These are phyloP conservation scores for Laspeyria flexula DNA, from an alignment of 2,888 invertebrate species.

Conservation along the genomic window DNA sequence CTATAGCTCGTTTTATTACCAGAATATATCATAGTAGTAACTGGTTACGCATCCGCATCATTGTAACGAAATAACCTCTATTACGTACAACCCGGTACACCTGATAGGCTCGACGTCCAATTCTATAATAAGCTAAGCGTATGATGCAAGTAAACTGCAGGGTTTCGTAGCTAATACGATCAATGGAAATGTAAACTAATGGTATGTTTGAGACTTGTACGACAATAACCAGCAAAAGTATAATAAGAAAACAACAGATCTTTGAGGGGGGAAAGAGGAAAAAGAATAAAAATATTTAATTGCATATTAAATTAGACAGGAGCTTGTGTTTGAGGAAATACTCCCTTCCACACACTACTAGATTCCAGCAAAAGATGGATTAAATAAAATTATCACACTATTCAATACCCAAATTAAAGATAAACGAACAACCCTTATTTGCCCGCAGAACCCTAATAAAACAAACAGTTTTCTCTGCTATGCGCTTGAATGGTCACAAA, in stretches of 20 bases:
- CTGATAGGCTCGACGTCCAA: slow-evolving; percentile 18
- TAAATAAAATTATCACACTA: too few relatives aligned
- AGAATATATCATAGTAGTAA: neutral
- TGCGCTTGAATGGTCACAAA: slow-evolving; percentile 45
- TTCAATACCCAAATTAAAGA: neutral
- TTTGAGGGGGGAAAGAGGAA: too few relatives aligned
- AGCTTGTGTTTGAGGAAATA: too few relatives aligned
- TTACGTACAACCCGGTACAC: slow-evolving; percentile 19
- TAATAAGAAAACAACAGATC: neutral
- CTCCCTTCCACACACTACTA: too few relatives aligned
- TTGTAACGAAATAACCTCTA: neutral
- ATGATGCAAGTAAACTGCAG: neutral
- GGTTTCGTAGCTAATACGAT: neutral
- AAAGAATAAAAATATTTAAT: too few relatives aligned
- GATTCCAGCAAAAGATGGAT: too few relatives aligned
- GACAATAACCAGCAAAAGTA: neutral
- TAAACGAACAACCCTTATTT: neutral
- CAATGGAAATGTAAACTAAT: neutral
- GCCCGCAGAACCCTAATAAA: neutral
- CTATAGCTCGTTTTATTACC: neutral
- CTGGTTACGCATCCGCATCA: neutral
- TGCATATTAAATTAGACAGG: too few relatives aligned
- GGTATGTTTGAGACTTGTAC: neutral
- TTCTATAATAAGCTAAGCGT: slow-evolving; percentile 20
- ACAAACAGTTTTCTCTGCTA: slow-evolving; percentile 21